These are phyloP conservation scores for Temnothorax curvispinosus DNA, from an alignment of 1,140 invertebrate species.

Conservation along the genomic window DNA sequence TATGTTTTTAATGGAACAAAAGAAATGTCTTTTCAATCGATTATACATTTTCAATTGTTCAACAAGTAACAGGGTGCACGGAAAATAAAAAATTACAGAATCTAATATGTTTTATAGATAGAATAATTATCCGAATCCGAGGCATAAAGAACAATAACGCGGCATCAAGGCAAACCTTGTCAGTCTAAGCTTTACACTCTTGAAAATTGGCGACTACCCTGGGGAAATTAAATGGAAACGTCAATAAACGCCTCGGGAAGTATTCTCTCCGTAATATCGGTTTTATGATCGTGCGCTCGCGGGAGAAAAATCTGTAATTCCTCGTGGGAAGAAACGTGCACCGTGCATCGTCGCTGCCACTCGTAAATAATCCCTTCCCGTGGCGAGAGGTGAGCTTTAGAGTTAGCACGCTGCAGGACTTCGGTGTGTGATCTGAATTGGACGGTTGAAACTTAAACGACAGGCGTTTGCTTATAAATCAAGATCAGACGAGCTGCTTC, in stretches of 20 bases:
- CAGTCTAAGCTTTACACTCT: neutral
- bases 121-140: conserved; percentile 8
- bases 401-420: neutral
- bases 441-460: neutral
- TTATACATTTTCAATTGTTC: neutral
- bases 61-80: neutral
- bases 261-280: conserved; percentile 27
- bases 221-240: conserved; percentile 45
- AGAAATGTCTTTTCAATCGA: neutral
- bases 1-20: too few species aligned
- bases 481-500: neutral
- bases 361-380: conserved; percentile 49
- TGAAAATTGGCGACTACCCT: conserved; percentile 7
- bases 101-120: conserved; percentile 3
- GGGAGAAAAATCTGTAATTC: conserved; percentile 35
- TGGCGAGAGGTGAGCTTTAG: neutral
- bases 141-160: conserved; percentile 2
- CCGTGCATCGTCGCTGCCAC: conserved; percentile 34
- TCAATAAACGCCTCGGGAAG: conserved; percentile 8
- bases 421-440: neutral
- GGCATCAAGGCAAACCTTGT: conserved; percentile 11
- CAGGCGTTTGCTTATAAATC: neutral
- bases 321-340: conserved; percentile 39
- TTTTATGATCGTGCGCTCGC: conserved; percentile 27
- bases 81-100: neutral